phyloP scores from a whole-genome alignment of 1,140 invertebrate species.

The Ectropis grisescens region DNA sequence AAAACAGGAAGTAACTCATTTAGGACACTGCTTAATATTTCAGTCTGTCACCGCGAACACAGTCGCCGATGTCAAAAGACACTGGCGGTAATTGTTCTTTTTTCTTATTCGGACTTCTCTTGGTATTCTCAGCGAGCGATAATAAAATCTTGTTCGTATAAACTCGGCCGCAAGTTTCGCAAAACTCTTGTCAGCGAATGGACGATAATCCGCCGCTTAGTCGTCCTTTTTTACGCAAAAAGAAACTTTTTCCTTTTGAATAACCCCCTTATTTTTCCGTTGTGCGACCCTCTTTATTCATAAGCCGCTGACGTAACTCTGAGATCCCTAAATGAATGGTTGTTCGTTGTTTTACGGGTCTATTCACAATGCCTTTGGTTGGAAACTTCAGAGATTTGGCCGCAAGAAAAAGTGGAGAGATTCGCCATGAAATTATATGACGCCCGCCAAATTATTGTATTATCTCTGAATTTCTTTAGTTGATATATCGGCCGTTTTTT shows the following conservation, averaged over 20 bases:
- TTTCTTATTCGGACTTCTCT: constrained; percentile 15
- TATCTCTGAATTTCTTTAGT: constrained; percentile 5
- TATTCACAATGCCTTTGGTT: constrained; percentile 59
- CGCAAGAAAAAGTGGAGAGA: constrained; percentile 34
- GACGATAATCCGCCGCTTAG: constrained; percentile 49
- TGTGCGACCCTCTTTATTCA: constrained; percentile 56
- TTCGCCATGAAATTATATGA: constrained; percentile 25
- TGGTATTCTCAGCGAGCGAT: constrained; percentile 22
- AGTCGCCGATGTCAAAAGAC: constrained; percentile 3
- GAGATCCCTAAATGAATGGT: constrained; percentile 61
- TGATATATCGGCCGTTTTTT: no score
- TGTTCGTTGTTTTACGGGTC: constrained; percentile 66
- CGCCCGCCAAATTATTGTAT: constrained; percentile 15
- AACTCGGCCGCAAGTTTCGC: constrained; percentile 28
- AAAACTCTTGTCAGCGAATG: constrained; percentile 48
- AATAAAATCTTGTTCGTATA: constrained; percentile 32
- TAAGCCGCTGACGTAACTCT: constrained; percentile 58
- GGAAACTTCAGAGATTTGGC: constrained; percentile 52
- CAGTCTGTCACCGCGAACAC: no score
- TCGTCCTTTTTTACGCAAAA: constrained; percentile 41
- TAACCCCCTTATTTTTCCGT: constrained; percentile 51
- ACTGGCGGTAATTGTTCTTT: constrained; percentile 17
- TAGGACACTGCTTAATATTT: no score
- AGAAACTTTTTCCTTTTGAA: constrained; percentile 54
- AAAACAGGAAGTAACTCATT: no score